Evolutionary conservation across 2,888 invertebrate species (phyloP), one percentile per base, ranked within the genome.

Genomic region (Tyria jacobaeae): DNA sequence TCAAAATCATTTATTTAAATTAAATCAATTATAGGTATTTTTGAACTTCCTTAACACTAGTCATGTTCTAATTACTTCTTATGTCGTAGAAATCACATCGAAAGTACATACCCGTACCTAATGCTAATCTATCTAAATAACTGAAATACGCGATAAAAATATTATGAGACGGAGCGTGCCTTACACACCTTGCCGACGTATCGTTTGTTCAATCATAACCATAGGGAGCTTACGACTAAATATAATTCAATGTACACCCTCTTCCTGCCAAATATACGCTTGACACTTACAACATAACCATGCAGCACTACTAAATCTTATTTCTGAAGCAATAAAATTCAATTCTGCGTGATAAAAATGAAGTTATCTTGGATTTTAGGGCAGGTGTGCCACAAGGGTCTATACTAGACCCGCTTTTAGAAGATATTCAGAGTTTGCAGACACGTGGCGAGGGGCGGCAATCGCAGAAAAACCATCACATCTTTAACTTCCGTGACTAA

Each of bases 241-340:
- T 92, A 93, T 93, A 94, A 90, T 90, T 89, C 89, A 88, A 90
- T 90, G 87, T 87, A 91, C 92, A 91, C 94, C 93, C 93, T 93
- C 93, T 92, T 93, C 92, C 94, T 92, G 92, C 90, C 90, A 90
- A 92, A 92, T 90, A 90, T 90, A 87, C 85, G 84, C 83, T 79
- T 81, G 77, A 71, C 75, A 80, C 81, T 81, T 81, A 87, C 87
- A 81, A 86, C 53, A 56, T 56, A 64, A 68, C 34, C 35, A 57
- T 80, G 68, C 83, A 63, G 59, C 64, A 56, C 17, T 1, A 52
- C 27, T 62, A 52, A 61, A 17, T 71, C 76, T 68, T 90, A 88
- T 80, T 63, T 25, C n/a, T 55, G 70, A 66, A 54, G 71, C 21
- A 55, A 66, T 87, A 91, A 79, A 79, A 76, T 59, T 59, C 41